Evolutionary conservation across 2,888 invertebrate genomes (phyloP).

Genomic region (Drosophila nigricruria): DNA sequence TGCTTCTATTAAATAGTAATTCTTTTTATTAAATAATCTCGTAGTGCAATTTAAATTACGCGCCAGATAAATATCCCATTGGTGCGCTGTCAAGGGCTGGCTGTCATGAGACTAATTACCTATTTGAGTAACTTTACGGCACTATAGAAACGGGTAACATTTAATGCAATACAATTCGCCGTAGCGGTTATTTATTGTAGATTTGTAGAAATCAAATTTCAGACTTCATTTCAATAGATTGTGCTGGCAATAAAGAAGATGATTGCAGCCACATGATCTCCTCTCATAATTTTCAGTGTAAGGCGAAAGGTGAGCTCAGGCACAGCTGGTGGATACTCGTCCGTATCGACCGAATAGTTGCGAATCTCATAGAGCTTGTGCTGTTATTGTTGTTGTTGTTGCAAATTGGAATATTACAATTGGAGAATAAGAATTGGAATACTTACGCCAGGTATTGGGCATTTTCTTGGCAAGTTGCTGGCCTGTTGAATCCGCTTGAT

Average conservation of each 20-base stretch:
- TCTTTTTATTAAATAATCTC: too few species aligned
- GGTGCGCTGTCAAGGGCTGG: constrained; percentile 17
- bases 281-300: neutral
- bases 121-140: neutral
- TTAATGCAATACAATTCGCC: neutral
- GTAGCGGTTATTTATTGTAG: neutral
- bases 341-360: constrained; percentile 37
- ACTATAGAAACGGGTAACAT: neutral
- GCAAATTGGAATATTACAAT: neutral
- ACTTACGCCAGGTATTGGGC: constrained; percentile 52
- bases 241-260: neutral
- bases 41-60: too few species aligned
- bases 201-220: neutral
- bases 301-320: constrained; percentile 33
- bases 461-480: constrained; percentile 57
- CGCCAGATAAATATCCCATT: too few species aligned
- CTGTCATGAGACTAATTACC: neutral
- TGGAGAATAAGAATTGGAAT: too few species aligned
- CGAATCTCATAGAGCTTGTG: constrained; percentile 42
- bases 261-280: neutral
- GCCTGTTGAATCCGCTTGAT: constrained; percentile 27
- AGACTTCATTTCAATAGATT: neutral
- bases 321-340: constrained; percentile 31
- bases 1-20: too few species aligned
- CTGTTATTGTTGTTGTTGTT: constrained; percentile 6